Evolutionary conservation across 2,113 vertebrate species (phyloP), one percentile per base, ranked within the genome.

Genomic region (Chlamydotis undulata): DNA sequence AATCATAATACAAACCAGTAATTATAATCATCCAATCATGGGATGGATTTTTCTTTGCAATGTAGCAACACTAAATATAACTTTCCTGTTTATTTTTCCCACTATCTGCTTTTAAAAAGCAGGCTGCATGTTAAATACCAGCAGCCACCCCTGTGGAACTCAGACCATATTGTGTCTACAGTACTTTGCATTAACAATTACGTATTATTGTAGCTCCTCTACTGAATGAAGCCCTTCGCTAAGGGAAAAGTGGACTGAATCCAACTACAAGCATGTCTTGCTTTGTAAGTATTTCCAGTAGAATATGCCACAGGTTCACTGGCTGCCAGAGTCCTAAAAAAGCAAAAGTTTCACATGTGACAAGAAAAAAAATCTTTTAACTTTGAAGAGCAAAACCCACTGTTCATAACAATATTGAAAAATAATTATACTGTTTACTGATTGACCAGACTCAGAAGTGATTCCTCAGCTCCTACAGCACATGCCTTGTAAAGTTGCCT

Each of bases 141-240:
- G 90, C 81, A 91, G 97, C 78, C 55, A 95, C 80, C 94, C 76
- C 83, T 26, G 41, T 84, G 94, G 81, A 77, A 75, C 74, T 93
- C 97, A 97, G 96, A 95, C 94, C 10, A 6, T 93, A 98, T 96
- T 98, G 97, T 98, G 95, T 97, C 97, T 97, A 75, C 89, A 94
- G 87, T 80, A 78, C 68, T 94, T 95, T 81, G 81, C 91, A 84
- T 88, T 94, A 94, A 97, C 97, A 98, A 97, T 85, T 88, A 82
- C 80, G 85, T 81, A 95, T 94, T 96, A 97, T 95, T 94, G 83
- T 86, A 95, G 90, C 23, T 77, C 89, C 82, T 90, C 90, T 92
- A 57, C 75, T 97, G 96, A 97, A 96, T 97, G 87, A 96, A 92
- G 75, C 87, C 69, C 83, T 96, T 91, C 14, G 52, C 87, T 94